phyloP scores from a whole-genome alignment of 2,113 vertebrate species.

The Thomomys bottae region DNA sequence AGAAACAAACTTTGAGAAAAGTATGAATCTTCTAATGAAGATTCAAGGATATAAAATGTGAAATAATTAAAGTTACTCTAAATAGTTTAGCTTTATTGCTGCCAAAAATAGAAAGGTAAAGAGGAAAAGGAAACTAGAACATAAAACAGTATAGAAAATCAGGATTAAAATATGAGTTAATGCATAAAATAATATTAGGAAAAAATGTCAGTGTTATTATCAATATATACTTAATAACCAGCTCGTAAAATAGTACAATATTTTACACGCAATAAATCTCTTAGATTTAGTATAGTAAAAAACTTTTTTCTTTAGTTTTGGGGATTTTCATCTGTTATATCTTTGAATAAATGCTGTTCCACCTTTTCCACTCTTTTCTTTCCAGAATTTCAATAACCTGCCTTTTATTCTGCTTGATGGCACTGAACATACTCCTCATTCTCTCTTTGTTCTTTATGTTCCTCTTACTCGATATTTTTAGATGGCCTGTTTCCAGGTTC shows the following conservation, averaged over 20 bases:
- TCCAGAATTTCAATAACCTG: neutral
- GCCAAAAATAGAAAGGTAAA: neutral
- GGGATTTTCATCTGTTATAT: neutral
- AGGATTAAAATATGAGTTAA: neutral
- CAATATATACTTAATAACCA: neutral
- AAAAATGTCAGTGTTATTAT: no score
- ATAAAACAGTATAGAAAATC: neutral
- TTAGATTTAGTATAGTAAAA: no score
- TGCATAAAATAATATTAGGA: neutral
- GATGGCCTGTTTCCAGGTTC: neutral
- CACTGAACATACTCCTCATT: rapidly evolving
- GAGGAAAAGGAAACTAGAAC: neutral
- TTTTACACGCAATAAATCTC: neutral
- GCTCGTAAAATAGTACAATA: neutral
- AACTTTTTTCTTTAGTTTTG: no score
- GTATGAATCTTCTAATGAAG: neutral
- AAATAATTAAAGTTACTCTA: conserved; percentile 15
- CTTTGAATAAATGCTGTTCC: neutral
- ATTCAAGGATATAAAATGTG: neutral
- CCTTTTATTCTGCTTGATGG: neutral
- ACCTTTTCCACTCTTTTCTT: neutral
- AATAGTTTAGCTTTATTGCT: neutral
- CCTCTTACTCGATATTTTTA: neutral
- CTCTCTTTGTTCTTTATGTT: neutral
- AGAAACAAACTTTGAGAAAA: no score